These are phyloP conservation scores for Ceratotherium simum DNA, from an alignment of 2,113 vertebrate genomes.

Conservation along the genomic window DNA sequence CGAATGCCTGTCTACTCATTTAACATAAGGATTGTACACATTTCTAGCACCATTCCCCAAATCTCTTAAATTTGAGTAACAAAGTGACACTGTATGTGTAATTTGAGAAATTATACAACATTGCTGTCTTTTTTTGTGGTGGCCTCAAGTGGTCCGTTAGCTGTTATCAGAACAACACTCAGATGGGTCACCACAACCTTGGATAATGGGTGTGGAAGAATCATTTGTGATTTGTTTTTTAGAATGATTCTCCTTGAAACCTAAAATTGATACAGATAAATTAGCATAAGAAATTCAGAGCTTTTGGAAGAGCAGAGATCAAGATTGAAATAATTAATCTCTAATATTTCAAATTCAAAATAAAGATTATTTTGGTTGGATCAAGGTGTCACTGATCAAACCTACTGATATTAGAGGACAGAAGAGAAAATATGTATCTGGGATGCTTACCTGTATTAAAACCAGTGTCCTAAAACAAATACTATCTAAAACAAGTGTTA, in stretches of 20 bases:
- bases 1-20: not conserved
- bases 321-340: not conserved
- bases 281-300: not conserved
- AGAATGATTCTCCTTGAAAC: not conserved
- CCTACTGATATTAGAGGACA: not conserved
- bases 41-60: not conserved
- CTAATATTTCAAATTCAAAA: not conserved
- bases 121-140: not conserved
- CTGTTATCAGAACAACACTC: not conserved
- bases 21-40: not conserved
- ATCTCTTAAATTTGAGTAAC: not conserved
- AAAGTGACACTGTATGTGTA: not conserved
- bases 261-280: not conserved
- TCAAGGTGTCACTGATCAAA: not conserved
- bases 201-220: not conserved
- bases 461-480: not conserved
- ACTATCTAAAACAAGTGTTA: not conserved
- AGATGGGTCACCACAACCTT: not conserved
- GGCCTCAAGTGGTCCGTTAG: not conserved
- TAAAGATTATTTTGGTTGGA: not conserved
- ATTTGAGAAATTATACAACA: not conserved
- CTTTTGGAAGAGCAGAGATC: not conserved
- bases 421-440: not conserved
- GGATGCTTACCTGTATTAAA: not conserved
- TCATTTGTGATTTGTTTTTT: not conserved